Conservation (phyloP, 2,113 vertebrate genomes). For the Trematocara nigrifrons region DNA sequence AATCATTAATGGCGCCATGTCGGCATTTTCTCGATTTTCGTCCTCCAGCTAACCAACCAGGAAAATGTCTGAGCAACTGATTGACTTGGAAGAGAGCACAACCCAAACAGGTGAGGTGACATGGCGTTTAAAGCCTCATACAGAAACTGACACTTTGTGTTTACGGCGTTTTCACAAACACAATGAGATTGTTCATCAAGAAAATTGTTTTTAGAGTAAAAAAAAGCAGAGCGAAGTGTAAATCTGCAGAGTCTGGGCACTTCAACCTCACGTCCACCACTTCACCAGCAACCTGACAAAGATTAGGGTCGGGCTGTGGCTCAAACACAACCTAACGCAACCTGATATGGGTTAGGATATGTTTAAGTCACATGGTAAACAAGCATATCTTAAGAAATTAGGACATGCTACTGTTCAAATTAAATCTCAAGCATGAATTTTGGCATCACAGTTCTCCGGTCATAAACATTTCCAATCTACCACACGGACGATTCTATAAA, state of each 20-base stretch:
- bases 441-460: neutral
- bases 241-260: neutral
- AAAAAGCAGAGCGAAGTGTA: neutral
- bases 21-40: neutral
- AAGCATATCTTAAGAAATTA: neutral
- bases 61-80: slow-evolving; percentile 64
- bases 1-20: accelerated
- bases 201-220: neutral
- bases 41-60: slow-evolving; percentile 8
- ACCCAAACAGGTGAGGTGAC: slow-evolving; percentile 84
- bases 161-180: neutral
- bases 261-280: neutral
- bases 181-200: neutral
- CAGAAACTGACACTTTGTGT: accelerated
- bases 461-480: neutral
- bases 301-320: neutral
- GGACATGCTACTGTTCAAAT: neutral
- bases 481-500: neutral
- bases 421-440: neutral
- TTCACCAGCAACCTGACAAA: neutral
- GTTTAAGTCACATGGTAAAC: neutral
- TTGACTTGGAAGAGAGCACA: slow-evolving; percentile 80
- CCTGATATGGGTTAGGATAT: accelerated
- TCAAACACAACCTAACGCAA: neutral
- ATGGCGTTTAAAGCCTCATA: neutral